phyloP scores from a whole-genome alignment of 2,888 invertebrate species.

The Dasysyrphus albostriatus region DNA sequence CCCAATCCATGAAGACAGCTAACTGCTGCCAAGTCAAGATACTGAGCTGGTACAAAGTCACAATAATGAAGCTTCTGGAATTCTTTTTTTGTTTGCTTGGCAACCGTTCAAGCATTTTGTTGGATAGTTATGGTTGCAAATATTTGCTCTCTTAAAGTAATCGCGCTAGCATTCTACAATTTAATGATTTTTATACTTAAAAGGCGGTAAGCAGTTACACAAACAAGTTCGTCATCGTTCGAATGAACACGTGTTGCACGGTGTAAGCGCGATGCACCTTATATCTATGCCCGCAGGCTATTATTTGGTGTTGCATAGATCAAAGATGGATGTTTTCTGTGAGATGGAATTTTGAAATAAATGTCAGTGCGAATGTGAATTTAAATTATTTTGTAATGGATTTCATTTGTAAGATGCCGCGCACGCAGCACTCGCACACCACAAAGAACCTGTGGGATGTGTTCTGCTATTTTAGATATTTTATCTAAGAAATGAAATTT shows the following conservation, averaged over 20 bases:
- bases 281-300: not conserved
- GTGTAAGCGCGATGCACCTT: not conserved
- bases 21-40: not conserved
- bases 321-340: conserved; percentile 23
- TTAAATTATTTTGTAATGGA: conserved; percentile 59
- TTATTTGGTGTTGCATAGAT: not conserved
- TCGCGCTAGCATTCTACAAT: conserved; percentile 56
- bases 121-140: conserved; percentile 61
- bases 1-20: not conserved
- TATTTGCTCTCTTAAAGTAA: conserved; percentile 56
- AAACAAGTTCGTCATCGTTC: conserved; percentile 25
- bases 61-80: conserved; percentile 30
- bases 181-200: conserved; percentile 45
- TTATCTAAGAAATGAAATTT: not conserved
- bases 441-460: not conserved
- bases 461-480: conserved; percentile 6
- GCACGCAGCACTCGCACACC: not conserved
- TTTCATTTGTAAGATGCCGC: conserved; percentile 42
- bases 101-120: conserved; percentile 52
- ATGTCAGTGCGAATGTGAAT: conserved; percentile 62
- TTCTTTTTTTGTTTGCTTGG: conserved; percentile 43
- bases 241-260: conserved; percentile 38
- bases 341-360: conserved; percentile 48
- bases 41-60: not conserved
- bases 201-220: conserved; percentile 47